Conservation (phyloP, 1,140 invertebrate genomes). For the Dryas iulia region DNA sequence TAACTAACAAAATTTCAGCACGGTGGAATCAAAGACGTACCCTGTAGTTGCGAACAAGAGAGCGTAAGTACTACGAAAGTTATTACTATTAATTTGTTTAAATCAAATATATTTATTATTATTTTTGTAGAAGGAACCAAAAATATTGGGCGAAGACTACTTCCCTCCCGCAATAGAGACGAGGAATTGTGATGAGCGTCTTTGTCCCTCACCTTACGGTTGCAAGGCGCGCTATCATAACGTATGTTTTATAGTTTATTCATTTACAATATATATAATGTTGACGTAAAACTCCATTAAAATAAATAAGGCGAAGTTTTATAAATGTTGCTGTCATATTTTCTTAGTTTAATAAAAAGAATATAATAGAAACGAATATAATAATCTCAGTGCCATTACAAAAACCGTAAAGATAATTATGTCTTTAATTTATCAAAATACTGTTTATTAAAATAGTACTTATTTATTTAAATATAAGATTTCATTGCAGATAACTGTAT, state of each 20-base stretch:
- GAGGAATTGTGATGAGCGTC: conserved; percentile 43
- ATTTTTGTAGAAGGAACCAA: conserved; percentile 38
- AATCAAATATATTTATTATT: neutral
- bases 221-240: conserved; percentile 49
- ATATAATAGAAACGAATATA: too few species aligned
- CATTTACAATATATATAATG: neutral
- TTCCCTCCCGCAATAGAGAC: conserved; percentile 49
- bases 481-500: conserved; percentile 54
- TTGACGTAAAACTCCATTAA: neutral
- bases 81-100: neutral
- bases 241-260: conserved; percentile 37
- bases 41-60: conserved; percentile 54
- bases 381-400: too few species aligned
- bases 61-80: conserved; percentile 41
- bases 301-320: neutral
- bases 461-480: too few species aligned
- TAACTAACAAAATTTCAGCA: conserved; percentile 41
- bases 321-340: too few species aligned
- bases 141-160: conserved; percentile 44
- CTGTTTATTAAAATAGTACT: too few species aligned
- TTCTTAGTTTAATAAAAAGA: too few species aligned
- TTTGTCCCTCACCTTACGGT: conserved; percentile 46
- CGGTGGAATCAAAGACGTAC: conserved; percentile 39
- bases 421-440: too few species aligned
- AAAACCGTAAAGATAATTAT: too few species aligned